Conservation (phyloP, 2,113 vertebrate species). For the Melanerpes aurifrons region DNA sequence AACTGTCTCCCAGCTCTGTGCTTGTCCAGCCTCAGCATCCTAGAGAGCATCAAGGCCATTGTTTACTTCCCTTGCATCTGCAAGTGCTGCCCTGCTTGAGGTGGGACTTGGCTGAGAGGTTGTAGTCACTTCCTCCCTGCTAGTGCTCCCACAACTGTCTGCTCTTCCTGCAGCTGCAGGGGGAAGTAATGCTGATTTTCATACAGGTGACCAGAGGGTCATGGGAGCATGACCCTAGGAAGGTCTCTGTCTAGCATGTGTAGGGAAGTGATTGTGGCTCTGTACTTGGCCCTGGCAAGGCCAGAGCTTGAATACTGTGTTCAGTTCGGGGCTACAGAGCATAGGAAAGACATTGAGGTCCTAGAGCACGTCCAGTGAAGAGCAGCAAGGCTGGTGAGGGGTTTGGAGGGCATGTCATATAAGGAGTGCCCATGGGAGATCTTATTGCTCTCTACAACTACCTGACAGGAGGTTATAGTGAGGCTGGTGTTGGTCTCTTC, state of each 20-base stretch:
- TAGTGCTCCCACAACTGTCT: not conserved
- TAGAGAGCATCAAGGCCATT: not conserved
- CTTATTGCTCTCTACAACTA: too few species aligned
- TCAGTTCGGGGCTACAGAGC: too few species aligned
- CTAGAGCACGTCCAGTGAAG: too few species aligned
- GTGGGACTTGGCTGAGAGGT: not conserved
- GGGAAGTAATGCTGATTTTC: not conserved
- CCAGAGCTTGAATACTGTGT: too few species aligned
- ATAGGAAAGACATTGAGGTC: too few species aligned
- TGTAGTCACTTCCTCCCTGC: not conserved
- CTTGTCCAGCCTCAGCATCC: not conserved
- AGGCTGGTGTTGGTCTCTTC: too few species aligned
- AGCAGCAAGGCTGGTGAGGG: too few species aligned
- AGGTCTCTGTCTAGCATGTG: not conserved
- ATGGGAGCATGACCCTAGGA: not conserved
- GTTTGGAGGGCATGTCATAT: too few species aligned
- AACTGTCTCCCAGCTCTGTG: not conserved
- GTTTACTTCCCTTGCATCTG: not conserved
- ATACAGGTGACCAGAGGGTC: fast-evolving
- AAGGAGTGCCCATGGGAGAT: too few species aligned
- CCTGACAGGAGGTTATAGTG: too few species aligned
- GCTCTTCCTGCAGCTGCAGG: not conserved
- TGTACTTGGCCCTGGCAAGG: too few species aligned
- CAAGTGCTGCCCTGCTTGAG: not conserved
- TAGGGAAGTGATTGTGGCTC: not conserved